phyloP scores from a whole-genome alignment of 2,797 vertebrate species.

The Potorous gilbertii region DNA sequence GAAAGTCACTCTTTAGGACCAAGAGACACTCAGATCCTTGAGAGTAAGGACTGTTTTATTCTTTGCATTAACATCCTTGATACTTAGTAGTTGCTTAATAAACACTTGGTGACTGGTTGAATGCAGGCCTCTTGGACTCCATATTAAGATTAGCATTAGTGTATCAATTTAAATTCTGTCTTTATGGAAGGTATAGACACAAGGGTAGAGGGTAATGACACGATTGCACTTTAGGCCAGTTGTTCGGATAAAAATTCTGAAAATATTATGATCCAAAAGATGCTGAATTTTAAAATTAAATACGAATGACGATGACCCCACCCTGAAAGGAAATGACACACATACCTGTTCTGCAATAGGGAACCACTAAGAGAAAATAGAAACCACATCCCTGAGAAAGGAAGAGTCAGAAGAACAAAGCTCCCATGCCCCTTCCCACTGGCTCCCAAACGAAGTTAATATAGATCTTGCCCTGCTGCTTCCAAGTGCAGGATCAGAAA shows the following conservation, averaged over 20 bases:
- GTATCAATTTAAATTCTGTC: background rate
- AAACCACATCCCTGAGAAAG: background rate
- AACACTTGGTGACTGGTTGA: background rate
- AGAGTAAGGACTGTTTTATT: background rate
- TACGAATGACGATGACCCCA: background rate
- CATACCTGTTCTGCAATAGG: background rate
- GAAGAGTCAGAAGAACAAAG: background rate
- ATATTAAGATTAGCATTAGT: background rate
- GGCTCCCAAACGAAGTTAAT: background rate
- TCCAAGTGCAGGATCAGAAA: background rate
- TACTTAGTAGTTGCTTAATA: background rate
- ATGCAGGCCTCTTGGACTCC: background rate
- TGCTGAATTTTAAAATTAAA: background rate
- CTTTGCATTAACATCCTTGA: background rate
- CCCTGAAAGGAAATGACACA: background rate
- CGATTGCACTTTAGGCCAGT: background rate
- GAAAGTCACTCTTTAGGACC: background rate
- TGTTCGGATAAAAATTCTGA: background rate
- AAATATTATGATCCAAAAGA: background rate
- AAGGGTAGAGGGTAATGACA: background rate
- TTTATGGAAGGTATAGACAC: background rate
- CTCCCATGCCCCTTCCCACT: background rate
- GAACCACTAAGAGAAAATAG: constrained; percentile 53
- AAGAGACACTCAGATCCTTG: background rate
- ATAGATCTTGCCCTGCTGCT: background rate